These are phyloP conservation scores for Agrochola lychnidis DNA, from an alignment of 2,888 invertebrate species.

Conservation along the genomic window DNA sequence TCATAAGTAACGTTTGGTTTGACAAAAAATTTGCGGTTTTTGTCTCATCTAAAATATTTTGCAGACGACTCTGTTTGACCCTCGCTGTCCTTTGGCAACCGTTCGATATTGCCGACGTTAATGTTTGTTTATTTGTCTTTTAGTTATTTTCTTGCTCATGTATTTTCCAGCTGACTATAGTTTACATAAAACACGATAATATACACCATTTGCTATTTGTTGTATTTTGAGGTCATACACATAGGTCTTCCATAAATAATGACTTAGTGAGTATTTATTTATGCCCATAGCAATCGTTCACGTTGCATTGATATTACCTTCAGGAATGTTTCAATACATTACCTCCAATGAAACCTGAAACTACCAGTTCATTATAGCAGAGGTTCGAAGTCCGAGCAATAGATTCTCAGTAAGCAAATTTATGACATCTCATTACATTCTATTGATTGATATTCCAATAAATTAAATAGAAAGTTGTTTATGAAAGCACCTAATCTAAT, in stretches of 20 bases:
- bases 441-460: conserved; percentile 57
- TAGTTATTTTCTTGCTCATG: conserved; percentile 23
- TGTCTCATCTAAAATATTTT: conserved; percentile 43
- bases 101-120: conserved; percentile 43
- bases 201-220: conserved; percentile 21
- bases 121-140: conserved; percentile 31
- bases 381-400: conserved; percentile 43
- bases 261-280: conserved; percentile 1
- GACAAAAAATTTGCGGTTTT: conserved; percentile 54
- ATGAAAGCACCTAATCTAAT: conserved; percentile 57
- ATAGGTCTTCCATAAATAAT: not conserved
- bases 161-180: conserved; percentile 13
- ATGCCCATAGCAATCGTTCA: conserved; percentile 14
- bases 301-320: conserved; percentile 21
- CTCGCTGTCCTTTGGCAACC: conserved; percentile 44
- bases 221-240: conserved; percentile 8
- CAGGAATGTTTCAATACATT: conserved; percentile 39
- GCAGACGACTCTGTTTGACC: conserved; percentile 27
- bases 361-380: conserved; percentile 29
- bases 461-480: conserved; percentile 63
- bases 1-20: conserved; percentile 72
- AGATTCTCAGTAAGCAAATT: conserved; percentile 40
- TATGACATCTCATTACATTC: conserved; percentile 47
- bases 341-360: conserved; percentile 45
- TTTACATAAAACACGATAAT: conserved; percentile 26